These are phyloP conservation scores for Odocoileus virginianus DNA, from an alignment of 2,113 vertebrate genomes.

Conservation along the genomic window DNA sequence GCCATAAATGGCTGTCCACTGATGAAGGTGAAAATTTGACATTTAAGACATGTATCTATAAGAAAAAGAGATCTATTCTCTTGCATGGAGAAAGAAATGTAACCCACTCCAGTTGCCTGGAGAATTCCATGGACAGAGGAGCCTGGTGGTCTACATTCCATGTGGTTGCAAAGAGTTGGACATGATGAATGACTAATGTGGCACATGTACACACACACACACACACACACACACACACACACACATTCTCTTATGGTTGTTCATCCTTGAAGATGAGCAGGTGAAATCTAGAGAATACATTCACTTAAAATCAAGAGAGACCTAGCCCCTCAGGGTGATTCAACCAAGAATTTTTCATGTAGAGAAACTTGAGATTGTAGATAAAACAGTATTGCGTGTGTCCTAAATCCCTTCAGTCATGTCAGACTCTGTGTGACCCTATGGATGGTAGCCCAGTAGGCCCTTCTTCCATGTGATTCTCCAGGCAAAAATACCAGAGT, in stretches of 20 bases:
- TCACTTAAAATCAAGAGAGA: not conserved
- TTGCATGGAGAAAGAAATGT: not conserved
- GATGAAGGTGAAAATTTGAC: not conserved
- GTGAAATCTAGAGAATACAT: not conserved
- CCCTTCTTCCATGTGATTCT: not conserved
- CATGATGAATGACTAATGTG: not conserved
- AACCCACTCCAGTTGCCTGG: not conserved
- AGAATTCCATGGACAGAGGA: not conserved
- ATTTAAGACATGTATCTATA: not conserved
- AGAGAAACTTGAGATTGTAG: not conserved
- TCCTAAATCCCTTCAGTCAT: not conserved
- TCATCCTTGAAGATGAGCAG: not conserved
- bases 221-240: not conserved
- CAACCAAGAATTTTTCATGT: not conserved
- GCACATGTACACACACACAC: not conserved
- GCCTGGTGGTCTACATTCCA: not conserved
- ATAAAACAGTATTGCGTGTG: not conserved
- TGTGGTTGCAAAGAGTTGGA: not conserved
- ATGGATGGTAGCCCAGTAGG: not conserved
- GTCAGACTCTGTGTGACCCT: not conserved
- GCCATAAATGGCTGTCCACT: not conserved
- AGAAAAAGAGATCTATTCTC: not conserved
- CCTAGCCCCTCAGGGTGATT: not conserved
- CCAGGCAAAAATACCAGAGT: not conserved
- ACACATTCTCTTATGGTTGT: not conserved